Percentiles rank a stretch among this genome's conserved stretches.
These are phyloP conservation scores for Engraulis encrasicolus DNA, from an alignment of 2,113 vertebrate species.

Conservation along the genomic window DNA sequence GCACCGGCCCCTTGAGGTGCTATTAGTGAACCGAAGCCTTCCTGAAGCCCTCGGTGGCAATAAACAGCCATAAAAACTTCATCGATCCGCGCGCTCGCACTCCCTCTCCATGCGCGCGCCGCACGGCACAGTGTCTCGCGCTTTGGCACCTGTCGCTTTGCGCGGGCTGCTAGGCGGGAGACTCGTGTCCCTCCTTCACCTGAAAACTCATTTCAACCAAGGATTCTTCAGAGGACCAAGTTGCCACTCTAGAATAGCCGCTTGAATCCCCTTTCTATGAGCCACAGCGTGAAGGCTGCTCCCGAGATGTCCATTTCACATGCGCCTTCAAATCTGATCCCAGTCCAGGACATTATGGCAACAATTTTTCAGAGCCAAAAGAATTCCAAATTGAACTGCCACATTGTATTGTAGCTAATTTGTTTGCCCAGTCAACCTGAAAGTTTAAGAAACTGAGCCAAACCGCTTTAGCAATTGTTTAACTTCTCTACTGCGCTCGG, in stretches of 20 bases:
- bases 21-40: constrained; percentile 59
- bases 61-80: constrained; percentile 65
- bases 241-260: too few species aligned
- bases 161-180: neutral
- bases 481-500: neutral
- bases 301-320: too few species aligned
- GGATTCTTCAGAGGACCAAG: too few species aligned
- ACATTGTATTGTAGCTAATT: neutral
- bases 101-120: constrained; percentile 16
- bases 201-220: too few species aligned
- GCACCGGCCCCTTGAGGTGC: constrained; percentile 38
- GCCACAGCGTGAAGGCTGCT: too few species aligned
- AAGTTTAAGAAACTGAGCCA: neutral
- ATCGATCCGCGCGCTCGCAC: constrained; percentile 32
- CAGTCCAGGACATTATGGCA: neutral
- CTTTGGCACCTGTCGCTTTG: constrained; percentile 15
- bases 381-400: neutral
- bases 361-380: neutral
- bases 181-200: neutral
- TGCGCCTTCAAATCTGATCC: neutral
- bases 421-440: neutral
- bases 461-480: neutral
- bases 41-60: constrained; percentile 59
- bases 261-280: too few species aligned
- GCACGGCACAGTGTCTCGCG: neutral